Percentiles rank a stretch among this genome's conserved stretches.
phyloP scores from a whole-genome alignment of 1,140 invertebrate genomes.

The Matsumurasca onukii region DNA sequence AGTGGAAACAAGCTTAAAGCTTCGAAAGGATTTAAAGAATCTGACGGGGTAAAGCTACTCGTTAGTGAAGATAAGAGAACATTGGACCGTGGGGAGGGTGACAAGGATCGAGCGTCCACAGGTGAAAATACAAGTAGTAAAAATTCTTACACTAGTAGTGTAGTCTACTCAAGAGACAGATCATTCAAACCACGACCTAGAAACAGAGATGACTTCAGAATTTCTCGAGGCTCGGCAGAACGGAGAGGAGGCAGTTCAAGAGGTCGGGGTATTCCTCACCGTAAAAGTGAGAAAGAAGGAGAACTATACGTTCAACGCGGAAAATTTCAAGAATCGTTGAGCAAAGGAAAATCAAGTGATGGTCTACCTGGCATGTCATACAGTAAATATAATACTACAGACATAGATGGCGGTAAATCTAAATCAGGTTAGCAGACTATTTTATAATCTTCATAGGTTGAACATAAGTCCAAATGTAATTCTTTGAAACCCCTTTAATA shows the following conservation, averaged over 20 bases:
- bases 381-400: conserved; percentile 29
- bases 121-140: conserved; percentile 10
- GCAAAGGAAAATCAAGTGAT: conserved; percentile 30
- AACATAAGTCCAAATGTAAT: too few relatives aligned
- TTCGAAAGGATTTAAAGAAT: conserved; percentile 33
- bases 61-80: conserved; percentile 31
- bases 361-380: conserved; percentile 10
- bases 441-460: too few relatives aligned
- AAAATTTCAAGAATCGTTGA: conserved; percentile 35
- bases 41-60: conserved; percentile 26
- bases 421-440: conserved; percentile 23
- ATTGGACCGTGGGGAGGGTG: conserved; percentile 25
- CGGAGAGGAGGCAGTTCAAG: conserved; percentile 24
- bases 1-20: conserved; percentile 33
- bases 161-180: conserved; percentile 13
- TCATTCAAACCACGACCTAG: conserved; percentile 28
- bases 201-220: conserved; percentile 34
- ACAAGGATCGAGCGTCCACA: conserved; percentile 29
- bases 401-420: conserved; percentile 20
- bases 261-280: conserved; percentile 21
- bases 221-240: conserved; percentile 22
- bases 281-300: conserved; percentile 28
- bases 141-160: neutral
- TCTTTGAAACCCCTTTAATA: too few relatives aligned
- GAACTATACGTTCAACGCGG: conserved; percentile 26